phyloP scores from a whole-genome alignment of 2,113 vertebrate species.

The Pseudorhombus dupliciocellatus region DNA sequence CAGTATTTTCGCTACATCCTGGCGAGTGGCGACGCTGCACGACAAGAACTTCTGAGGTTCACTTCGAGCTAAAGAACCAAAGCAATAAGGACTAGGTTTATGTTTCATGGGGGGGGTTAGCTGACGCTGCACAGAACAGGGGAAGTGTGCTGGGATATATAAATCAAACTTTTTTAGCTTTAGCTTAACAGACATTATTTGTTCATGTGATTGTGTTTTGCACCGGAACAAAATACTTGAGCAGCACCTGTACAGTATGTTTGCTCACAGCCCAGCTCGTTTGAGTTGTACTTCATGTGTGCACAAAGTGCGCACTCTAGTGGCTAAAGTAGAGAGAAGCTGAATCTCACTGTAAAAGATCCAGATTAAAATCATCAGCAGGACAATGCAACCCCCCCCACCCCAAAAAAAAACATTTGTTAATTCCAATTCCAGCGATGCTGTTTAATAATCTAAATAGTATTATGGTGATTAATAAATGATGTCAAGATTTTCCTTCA shows the following conservation, averaged over 20 bases:
- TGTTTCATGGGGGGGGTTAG: neutral
- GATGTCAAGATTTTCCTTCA: too few relatives aligned
- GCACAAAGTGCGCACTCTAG: conserved; percentile 60
- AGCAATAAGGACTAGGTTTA: conserved; percentile 4
- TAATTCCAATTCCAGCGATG: too few relatives aligned
- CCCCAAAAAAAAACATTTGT: too few relatives aligned
- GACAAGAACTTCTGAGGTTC: conserved; percentile 1
- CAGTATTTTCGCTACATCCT: neutral
- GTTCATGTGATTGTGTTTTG: conserved; percentile 1
- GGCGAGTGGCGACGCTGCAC: neutral
- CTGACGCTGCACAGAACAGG: neutral
- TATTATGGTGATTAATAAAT: too few relatives aligned
- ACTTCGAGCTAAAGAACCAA: conserved; percentile 25
- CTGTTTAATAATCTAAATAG: too few relatives aligned
- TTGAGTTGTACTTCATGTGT: neutral
- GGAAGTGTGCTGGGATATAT: neutral
- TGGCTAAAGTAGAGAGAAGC: conserved; percentile 37
- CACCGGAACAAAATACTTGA: neutral
- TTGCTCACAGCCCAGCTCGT: neutral
- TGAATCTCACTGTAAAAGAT: neutral
- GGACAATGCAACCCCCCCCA: neutral
- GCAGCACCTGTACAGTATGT: neutral
- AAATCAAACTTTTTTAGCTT: neutral
- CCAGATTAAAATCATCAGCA: neutral
- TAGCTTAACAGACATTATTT: neutral